Percentiles rank a stretch among this genome's conserved stretches.
phyloP scores from a whole-genome alignment of 2,797 vertebrate genomes.

The Chiroxiphia lanceolata region DNA sequence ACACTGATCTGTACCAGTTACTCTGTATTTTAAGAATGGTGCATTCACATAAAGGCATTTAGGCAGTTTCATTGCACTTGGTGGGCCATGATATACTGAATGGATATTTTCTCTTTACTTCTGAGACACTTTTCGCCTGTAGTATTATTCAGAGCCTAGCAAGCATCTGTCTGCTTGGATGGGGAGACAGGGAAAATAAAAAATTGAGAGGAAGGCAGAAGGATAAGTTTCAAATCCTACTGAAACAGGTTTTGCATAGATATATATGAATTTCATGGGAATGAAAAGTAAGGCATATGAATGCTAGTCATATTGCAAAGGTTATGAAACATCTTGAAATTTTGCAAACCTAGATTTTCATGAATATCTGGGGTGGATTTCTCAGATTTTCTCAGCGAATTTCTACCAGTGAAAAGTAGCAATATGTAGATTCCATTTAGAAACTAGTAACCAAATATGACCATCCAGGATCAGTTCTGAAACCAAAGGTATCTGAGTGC shows the following conservation, averaged over 20 bases:
- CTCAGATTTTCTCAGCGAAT: neutral
- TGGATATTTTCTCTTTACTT: neutral
- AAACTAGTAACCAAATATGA: neutral
- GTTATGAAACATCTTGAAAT: neutral
- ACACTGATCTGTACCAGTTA: neutral
- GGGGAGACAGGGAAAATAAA: neutral
- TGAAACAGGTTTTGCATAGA: neutral
- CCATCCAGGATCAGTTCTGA: neutral
- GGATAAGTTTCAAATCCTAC: neutral
- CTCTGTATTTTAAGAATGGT: neutral
- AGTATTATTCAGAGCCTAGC: neutral
- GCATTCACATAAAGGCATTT: neutral
- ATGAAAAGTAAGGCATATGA: neutral
- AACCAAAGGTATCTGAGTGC: neutral
- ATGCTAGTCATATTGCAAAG: neutral
- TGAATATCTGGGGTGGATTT: neutral
- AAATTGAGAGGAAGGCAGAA: neutral
- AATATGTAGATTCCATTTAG: neutral
- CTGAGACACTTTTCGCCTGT: rapidly evolving
- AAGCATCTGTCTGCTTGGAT: neutral
- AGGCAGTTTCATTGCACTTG: neutral
- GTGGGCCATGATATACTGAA: neutral
- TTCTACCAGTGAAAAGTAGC: neutral
- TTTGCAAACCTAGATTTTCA: neutral
- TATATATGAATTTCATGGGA: neutral